Evolutionary conservation across 2,888 invertebrate genomes (phyloP).

Genomic region (Noctua comes): DNA sequence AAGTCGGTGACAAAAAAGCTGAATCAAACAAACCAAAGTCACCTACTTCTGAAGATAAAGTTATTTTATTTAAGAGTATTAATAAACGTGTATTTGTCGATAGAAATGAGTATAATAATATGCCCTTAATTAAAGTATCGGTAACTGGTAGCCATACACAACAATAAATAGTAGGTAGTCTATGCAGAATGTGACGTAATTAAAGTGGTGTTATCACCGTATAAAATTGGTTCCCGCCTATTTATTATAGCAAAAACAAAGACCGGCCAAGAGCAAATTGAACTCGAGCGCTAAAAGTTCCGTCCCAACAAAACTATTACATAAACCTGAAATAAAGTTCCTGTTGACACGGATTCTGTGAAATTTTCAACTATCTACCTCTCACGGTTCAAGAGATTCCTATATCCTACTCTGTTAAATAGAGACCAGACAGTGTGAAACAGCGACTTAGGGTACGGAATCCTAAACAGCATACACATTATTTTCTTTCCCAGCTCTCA

Average conservation of each 20-base stretch:
- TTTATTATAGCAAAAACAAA: slow-evolving; percentile 18
- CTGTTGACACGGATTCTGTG: background rate
- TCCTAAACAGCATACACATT: slow-evolving; percentile 10
- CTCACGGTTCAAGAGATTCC: background rate
- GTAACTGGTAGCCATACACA: no score
- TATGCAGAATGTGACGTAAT: background rate
- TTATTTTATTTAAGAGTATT: no score
- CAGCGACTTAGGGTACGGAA: background rate
- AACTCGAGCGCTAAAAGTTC: background rate
- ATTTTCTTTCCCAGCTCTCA: background rate
- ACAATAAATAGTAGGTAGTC: no score
- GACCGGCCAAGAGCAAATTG: background rate
- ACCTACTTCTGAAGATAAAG: no score
- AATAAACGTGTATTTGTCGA: no score
- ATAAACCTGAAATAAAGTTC: background rate
- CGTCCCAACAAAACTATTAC: background rate
- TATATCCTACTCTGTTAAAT: background rate
- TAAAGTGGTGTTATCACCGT: slow-evolving; percentile 23
- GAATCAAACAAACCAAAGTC: no score
- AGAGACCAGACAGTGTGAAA: background rate
- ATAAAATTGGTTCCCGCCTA: slow-evolving; percentile 1
- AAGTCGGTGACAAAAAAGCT: no score
- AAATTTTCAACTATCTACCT: background rate
- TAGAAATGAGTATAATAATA: no score
- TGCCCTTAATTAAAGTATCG: no score